These are phyloP conservation scores for Protobothrops mucrosquamatus DNA, from an alignment of 2,113 vertebrate genomes.

Conservation along the genomic window DNA sequence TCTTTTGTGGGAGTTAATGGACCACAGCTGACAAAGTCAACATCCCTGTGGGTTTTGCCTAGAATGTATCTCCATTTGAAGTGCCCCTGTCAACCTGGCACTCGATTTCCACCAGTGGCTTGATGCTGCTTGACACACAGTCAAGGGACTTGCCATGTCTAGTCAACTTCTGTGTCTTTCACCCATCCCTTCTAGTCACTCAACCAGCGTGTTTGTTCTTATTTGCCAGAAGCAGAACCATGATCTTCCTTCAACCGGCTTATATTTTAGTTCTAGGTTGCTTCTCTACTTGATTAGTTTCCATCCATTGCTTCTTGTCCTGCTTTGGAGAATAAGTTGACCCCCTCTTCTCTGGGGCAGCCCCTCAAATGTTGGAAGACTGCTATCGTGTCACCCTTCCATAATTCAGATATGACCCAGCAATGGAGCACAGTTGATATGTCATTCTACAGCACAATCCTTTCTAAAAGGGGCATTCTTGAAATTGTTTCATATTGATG, in stretches of 20 bases:
- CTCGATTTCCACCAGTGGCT: not conserved
- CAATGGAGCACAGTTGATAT: not conserved
- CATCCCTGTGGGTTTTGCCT: too few species aligned
- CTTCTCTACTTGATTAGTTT: not conserved
- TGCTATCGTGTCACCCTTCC: not conserved
- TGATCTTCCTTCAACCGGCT: not conserved
- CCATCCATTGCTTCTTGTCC: not conserved
- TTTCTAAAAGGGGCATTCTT: conserved; percentile 32
- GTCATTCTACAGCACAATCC: conserved; percentile 11
- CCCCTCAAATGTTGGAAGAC: not conserved
- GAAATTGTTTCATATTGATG: conserved; percentile 35
- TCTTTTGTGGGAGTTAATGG: too few species aligned
- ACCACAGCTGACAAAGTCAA: too few species aligned
- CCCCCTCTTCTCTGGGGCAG: not conserved
- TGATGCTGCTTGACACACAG: conserved; percentile 5
- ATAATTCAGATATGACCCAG: not conserved
- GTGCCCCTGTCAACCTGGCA: conserved; percentile 3
- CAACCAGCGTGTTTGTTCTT: not conserved
- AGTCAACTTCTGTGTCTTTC: not conserved
- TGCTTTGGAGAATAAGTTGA: not conserved
- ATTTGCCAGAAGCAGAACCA: not conserved
- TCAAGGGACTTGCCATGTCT: conserved; percentile 6
- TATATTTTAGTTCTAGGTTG: not conserved
- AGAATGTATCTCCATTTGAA: conserved; percentile 5
- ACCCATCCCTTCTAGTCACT: not conserved